Conservation (phyloP, 2,113 vertebrate genomes). For the Narcine bancroftii region DNA sequence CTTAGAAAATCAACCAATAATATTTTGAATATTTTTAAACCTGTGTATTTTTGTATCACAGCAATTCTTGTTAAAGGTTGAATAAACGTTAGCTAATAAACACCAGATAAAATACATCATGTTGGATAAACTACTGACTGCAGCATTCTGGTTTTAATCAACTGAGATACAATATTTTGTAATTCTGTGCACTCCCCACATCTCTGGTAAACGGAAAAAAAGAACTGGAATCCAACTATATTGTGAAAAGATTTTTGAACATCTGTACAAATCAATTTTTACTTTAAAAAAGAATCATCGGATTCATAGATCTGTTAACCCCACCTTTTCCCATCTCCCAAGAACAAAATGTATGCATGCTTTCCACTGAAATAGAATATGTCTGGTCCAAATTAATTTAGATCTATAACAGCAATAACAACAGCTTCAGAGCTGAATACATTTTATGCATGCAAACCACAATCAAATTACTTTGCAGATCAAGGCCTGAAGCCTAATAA, state of each 20-base stretch:
- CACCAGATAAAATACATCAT: not conserved
- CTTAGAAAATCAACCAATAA: not conserved
- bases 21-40: not conserved
- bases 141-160: not conserved
- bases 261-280: not conserved
- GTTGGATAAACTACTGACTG: not conserved
- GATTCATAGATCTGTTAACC: not conserved
- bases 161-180: not conserved
- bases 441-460: not conserved
- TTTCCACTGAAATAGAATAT: not conserved
- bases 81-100: not conserved
- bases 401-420: not conserved
- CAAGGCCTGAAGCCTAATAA: slow-evolving; percentile 39
- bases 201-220: not conserved
- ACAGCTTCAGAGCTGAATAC: slow-evolving; percentile 8
- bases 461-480: not conserved
- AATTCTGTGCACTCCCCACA: not conserved
- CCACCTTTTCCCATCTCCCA: too few species aligned
- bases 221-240: not conserved
- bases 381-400: not conserved
- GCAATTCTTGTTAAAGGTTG: not conserved
- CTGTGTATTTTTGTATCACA: not conserved
- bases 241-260: not conserved
- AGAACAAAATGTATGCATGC: not conserved
- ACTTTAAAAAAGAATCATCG: not conserved